Base-by-base conservation (phyloP, 2,888 invertebrate genomes). In the Thelaira solivaga region DNA sequence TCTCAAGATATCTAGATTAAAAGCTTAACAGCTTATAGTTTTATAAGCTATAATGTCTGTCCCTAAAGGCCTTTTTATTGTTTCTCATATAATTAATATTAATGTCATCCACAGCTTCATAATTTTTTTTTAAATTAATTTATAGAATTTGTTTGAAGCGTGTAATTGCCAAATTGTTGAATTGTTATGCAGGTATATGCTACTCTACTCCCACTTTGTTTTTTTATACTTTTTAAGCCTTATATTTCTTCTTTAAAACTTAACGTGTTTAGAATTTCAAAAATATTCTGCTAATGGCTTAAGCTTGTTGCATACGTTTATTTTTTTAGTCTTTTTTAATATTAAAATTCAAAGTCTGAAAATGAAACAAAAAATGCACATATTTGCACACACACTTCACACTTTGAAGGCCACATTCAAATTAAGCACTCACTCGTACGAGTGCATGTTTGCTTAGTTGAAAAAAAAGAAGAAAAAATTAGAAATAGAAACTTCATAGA, bases 191-290 rank as follows among this genome's bases (percentile, higher is more conserved):
- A 45, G 31, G 8, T 41, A 16, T 41, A 20, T 47, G 36, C 16
- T 45, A 20, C 18, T 13, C 18, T 47, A 36, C 59, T 22, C 39
- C 51, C 51, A 61, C 59, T 57, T 68, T 45, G 13, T 45, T 34
- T 55, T 18, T n/a, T n/a, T n/a, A n/a, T n/a, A n/a, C 8, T 29
- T 22, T 49, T 47, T 0, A 34, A 41, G 16, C 34, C 45, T 49
- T n/a, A 18, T 10, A 16, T 10, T 24, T 65, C 57, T 59, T 71
- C 47, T 76, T 62, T 34, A 13, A 29, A 29, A 16, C 8, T 41
- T 18, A 41, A 69, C 78, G 64, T 78, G 78, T 41, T 62, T 41
- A 65, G 78, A 78, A 78, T 75, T 41, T 74, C 57, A n/a, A 43
- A 16, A 36, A 39, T 22, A 53, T 68, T 53, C 29, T 61, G 22